A percentile compares a stretch with the other conserved stretches of the same genome.
Evolutionary conservation across 1,140 invertebrate genomes (phyloP).

Genomic region (Listronotus oregonensis): DNA sequence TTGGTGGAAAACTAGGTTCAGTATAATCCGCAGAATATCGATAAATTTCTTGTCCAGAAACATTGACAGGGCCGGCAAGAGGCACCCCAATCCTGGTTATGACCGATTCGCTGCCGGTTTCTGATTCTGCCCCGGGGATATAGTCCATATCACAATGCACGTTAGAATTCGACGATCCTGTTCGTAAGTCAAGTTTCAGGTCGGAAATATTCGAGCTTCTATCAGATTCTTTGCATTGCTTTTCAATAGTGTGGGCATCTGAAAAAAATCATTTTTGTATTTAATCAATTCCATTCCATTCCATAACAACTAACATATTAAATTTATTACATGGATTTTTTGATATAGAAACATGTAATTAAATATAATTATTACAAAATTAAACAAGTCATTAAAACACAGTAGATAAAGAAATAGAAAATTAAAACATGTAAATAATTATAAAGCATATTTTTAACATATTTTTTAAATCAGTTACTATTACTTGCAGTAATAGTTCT

Average conservation of each 20-base stretch:
- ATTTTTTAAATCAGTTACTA: no score
- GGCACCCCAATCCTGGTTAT: constrained; percentile 64
- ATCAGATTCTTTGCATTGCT: constrained; percentile 84
- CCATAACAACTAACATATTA: no score
- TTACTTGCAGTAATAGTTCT: no score
- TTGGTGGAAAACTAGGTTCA: constrained; percentile 78
- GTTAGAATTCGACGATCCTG: constrained; percentile 79
- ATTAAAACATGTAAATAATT: no score
- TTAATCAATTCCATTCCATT: no score
- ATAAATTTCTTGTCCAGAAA: constrained; percentile 69
- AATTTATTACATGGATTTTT: no score
- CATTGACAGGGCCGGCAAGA: constrained; percentile 75
- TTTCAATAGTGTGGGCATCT: constrained; percentile 66
- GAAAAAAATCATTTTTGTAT: no score
- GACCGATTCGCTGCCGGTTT: constrained; percentile 56
- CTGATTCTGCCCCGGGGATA: constrained; percentile 57
- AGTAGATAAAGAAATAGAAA: no score
- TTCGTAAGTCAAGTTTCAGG: constrained; percentile 84
- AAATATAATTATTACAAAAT: no score
- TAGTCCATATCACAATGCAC: constrained; percentile 67
- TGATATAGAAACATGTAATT: no score
- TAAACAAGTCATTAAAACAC: no score
- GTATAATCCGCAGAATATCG: constrained; percentile 88
- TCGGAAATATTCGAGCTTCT: constrained; percentile 89
- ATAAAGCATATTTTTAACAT: no score